Conservation (phyloP, 2,888 invertebrate genomes). For the Chromoteleia sp. region DNA sequence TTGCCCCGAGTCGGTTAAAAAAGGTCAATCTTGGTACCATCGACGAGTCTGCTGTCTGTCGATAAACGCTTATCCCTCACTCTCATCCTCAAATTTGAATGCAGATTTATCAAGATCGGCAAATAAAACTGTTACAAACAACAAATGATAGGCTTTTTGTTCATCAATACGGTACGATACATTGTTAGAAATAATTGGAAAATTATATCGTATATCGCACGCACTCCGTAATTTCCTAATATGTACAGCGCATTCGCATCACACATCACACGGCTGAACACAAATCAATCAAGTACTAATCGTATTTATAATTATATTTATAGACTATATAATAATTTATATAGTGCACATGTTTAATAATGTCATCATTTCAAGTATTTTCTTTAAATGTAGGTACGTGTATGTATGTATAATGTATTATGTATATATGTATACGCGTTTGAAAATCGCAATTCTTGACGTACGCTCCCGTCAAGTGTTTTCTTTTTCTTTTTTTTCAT, state of each 20-base stretch:
- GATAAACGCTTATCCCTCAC: conserved; percentile 17
- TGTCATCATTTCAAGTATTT: conserved; percentile 71
- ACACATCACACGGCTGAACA: conserved; percentile 57
- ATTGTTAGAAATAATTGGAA: conserved; percentile 54
- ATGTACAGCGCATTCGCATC: conserved; percentile 73
- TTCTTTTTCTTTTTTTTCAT: no score
- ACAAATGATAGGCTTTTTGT: conserved; percentile 60
- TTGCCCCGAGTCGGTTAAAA: conserved; percentile 28
- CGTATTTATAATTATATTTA: conserved; percentile 75
- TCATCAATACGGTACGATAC: conserved; percentile 45
- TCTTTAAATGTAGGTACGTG: conserved; percentile 72
- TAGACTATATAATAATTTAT: conserved; percentile 75
- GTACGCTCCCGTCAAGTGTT: conserved; percentile 51
- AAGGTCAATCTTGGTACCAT: conserved; percentile 45
- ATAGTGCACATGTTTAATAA: conserved; percentile 73
- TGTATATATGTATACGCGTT: conserved; percentile 70
- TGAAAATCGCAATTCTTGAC: conserved; percentile 63
- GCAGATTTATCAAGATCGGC: conserved; percentile 40
- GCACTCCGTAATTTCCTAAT: conserved; percentile 75
- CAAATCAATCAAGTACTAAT: conserved; percentile 66
- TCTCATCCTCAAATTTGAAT: conserved; percentile 36
- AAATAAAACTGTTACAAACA: conserved; percentile 49
- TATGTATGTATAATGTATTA: conserved; percentile 73
- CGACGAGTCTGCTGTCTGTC: conserved; percentile 63
- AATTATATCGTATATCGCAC: conserved; percentile 64